A percentile compares a stretch with the other conserved stretches of the same genome.
Conservation (phyloP, 2,797 vertebrate species). For the Buphagus erythrorhynchus region DNA sequence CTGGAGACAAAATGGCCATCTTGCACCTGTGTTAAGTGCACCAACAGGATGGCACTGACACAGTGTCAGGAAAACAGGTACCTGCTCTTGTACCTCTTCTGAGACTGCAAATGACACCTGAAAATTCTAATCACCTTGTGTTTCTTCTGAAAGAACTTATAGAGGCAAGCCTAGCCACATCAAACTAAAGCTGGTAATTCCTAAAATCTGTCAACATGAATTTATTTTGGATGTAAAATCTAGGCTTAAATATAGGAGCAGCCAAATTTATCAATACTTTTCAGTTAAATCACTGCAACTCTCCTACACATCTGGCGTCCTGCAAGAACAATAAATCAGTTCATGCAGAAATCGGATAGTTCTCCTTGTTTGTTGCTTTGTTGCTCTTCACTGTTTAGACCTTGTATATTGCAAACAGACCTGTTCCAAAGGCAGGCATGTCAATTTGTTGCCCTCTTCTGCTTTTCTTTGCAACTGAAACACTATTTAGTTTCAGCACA, state of each 20-base stretch:
- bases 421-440: not conserved
- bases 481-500: not conserved
- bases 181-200: not conserved
- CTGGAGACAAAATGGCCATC: not conserved
- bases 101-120: not conserved
- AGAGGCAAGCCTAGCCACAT: not conserved
- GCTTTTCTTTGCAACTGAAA: not conserved
- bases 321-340: not conserved
- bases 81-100: not conserved
- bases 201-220: not conserved
- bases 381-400: not conserved
- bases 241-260: not conserved
- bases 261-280: not conserved
- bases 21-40: rapidly evolving
- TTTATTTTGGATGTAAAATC: not conserved
- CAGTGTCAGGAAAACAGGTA: not conserved
- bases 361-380: not conserved
- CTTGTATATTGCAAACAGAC: not conserved
- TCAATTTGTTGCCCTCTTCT: not conserved
- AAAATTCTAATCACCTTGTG: not conserved
- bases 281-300: not conserved
- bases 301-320: not conserved
- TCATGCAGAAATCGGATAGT: not conserved
- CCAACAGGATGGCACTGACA: not conserved
- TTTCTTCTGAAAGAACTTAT: not conserved